A percentile compares a stretch with the other conserved stretches of the same genome.
phyloP scores from a whole-genome alignment of 2,113 vertebrate genomes.

The Telmatochromis bifrenatus region DNA sequence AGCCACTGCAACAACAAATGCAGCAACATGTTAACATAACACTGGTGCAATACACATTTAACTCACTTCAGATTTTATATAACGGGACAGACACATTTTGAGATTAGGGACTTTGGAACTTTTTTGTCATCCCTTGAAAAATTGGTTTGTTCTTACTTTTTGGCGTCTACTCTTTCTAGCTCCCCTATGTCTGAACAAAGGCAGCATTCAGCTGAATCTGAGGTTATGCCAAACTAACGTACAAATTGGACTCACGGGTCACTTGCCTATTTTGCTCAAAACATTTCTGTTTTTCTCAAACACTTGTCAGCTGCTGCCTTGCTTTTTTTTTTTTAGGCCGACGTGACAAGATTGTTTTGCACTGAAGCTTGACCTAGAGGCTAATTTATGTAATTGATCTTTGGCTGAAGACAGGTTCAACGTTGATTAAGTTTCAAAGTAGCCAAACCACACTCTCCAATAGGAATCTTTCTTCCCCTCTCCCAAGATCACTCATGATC shows the following conservation, averaged over 20 bases:
- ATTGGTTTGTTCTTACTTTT: background rate
- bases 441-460: conserved; percentile 10
- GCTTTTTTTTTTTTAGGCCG: background rate
- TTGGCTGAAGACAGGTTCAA: conserved; percentile 18
- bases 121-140: background rate
- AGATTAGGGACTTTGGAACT: background rate
- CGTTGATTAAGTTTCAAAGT: conserved; percentile 14
- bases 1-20: conserved; percentile 78
- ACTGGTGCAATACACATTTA: background rate
- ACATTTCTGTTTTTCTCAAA: background rate
- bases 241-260: conserved; percentile 26
- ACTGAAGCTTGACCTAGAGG: background rate
- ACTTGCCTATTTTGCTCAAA: background rate
- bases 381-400: conserved; percentile 31
- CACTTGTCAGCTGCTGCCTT: background rate
- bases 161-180: background rate
- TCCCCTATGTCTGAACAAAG: conserved; percentile 16
- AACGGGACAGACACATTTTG: background rate
- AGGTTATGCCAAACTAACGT: conserved; percentile 11
- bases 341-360: background rate
- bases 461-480: background rate
- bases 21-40: background rate
- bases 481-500: background rate
- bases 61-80: background rate
- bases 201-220: conserved; percentile 11